phyloP scores from a whole-genome alignment of 2,888 invertebrate genomes.

The Stomorhina lunata region DNA sequence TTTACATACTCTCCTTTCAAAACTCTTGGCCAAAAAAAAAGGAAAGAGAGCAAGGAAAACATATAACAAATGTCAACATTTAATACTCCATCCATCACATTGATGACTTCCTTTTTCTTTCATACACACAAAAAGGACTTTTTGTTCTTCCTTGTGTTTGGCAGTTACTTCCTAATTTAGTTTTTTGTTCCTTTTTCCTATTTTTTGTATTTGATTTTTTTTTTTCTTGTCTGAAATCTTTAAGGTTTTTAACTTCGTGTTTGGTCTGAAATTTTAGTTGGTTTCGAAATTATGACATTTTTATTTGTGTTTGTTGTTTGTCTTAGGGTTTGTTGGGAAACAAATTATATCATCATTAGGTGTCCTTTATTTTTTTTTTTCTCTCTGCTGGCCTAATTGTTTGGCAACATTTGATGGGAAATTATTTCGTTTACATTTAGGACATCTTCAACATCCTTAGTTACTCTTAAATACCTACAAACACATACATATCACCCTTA shows the following conservation, averaged over 20 bases:
- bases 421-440: neutral
- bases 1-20: neutral
- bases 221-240: neutral
- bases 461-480: neutral
- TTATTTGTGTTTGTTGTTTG: slow-evolving; percentile 19
- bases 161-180: slow-evolving; percentile 58
- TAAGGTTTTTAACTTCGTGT: slow-evolving; percentile 36
- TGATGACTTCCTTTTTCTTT: slow-evolving; percentile 53
- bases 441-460: slow-evolving; percentile 7
- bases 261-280: slow-evolving; percentile 2
- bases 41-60: neutral
- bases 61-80: slow-evolving; percentile 31
- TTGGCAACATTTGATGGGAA: slow-evolving; percentile 54
- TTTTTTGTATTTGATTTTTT: too few species aligned
- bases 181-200: neutral
- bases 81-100: slow-evolving; percentile 61
- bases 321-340: slow-evolving; percentile 58
- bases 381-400: slow-evolving; percentile 53
- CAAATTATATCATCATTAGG: slow-evolving; percentile 77
- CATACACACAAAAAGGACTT: neutral
- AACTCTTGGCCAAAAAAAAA: neutral
- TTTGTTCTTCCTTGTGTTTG: slow-evolving; percentile 23
- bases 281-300: slow-evolving; percentile 29
- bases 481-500: neutral
- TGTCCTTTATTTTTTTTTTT: slow-evolving; percentile 65